phyloP scores from a whole-genome alignment of 2,888 invertebrate genomes.

The Ctena decussata region DNA sequence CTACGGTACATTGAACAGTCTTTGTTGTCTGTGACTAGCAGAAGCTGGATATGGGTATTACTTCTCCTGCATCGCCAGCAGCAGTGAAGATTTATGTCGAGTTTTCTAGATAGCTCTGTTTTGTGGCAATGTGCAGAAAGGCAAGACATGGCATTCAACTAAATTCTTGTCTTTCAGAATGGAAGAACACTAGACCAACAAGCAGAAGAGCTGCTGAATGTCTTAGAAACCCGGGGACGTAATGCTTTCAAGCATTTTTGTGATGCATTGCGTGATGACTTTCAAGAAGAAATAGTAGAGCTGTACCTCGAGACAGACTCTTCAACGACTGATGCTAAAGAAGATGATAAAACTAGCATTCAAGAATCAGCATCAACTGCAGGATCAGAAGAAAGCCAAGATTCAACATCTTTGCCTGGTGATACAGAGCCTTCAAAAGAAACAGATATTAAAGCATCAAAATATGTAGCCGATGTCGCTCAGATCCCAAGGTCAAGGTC shows the following conservation, averaged over 20 bases:
- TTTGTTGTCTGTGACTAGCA: too few relatives aligned
- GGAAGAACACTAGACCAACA: conserved; percentile 73
- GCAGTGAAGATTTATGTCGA: too few relatives aligned
- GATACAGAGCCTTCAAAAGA: background rate
- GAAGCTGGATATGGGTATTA: too few relatives aligned
- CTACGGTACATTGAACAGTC: too few relatives aligned
- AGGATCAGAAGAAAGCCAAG: background rate
- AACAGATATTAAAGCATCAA: background rate
- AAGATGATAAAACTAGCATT: background rate
- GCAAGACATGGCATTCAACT: too few relatives aligned
- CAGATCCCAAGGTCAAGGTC: background rate
- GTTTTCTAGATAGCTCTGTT: too few relatives aligned
- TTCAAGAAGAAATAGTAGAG: conserved; percentile 76
- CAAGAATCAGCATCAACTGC: background rate
- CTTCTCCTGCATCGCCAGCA: too few relatives aligned
- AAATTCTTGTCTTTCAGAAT: conserved; percentile 70
- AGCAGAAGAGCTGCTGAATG: conserved; percentile 77
- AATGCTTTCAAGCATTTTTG: conserved; percentile 80
- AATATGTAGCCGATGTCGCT: background rate
- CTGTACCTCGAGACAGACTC: conserved; percentile 61
- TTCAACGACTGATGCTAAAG: conserved; percentile 5
- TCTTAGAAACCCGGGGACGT: conserved; percentile 70
- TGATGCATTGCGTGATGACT: conserved; percentile 76
- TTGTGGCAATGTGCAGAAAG: too few relatives aligned
- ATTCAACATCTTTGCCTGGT: background rate